Base-by-base conservation (phyloP, 2,888 invertebrate species). In the Tubulanus polymorphus region DNA sequence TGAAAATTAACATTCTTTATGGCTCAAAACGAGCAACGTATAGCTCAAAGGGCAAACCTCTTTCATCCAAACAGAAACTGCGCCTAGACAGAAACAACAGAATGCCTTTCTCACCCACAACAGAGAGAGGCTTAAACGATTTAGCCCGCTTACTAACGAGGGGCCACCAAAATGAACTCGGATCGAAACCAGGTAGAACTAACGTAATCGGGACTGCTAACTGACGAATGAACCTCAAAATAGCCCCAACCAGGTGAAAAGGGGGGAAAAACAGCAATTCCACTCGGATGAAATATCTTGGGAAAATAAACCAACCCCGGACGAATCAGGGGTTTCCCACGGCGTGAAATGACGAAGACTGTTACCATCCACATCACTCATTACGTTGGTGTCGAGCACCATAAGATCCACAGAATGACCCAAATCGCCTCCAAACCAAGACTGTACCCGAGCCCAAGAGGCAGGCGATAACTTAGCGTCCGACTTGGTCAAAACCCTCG, bases 341-440 rank as follows among this genome's bases (percentile, higher is more conserved):
- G 51, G 50, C 1, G 54, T 55, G 50, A 50, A 59, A 58, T 60
- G 60, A 29, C 29, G 23, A 18, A 56, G 32, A 3, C 48, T 27
- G 2, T 18, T 27, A 27, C 53, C 55, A 12, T 41, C 32, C n/a
- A n/a, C n/a, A 18, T 6, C 32, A 20, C 45, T 32, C 53, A 54
- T 56, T 1, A 35, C 54, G 53, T 56, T 62, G 10, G 56, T 53
- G 35, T 60, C 60, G 10, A 55, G 25, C 10, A 58, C 46, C 57
- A 60, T 62, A 6, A 57, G 48, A 32, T 59, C 57, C 32, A 55
- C 47, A 27, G 53, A 48, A 37, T 62, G 60, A 5, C 56, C 56
- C 15, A 8, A 2, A n/a, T n/a, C n/a, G n/a, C n/a, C n/a, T n/a
- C n/a, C n/a, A n/a, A n/a, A n/a, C n/a, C n/a, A n/a, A n/a, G n/a